Evolutionary conservation across 2,888 invertebrate genomes (phyloP).

Genomic region (Nasonovia ribisnigri): DNA sequence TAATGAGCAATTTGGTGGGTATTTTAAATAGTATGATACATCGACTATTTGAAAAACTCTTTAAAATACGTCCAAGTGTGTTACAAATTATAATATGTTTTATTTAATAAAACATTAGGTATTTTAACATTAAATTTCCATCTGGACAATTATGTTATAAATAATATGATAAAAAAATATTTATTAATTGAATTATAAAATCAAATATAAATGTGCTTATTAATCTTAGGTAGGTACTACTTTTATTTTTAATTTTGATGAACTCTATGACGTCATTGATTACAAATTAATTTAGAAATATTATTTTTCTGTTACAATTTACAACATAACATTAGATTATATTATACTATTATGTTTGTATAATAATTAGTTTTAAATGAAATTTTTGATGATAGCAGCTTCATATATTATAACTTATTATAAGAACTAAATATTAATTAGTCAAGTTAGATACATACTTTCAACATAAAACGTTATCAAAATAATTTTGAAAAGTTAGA

Average conservation of each 20-base stretch:
- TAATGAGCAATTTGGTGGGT: background rate
- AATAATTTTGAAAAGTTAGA: background rate
- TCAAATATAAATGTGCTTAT: background rate
- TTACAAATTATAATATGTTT: background rate
- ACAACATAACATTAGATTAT: background rate
- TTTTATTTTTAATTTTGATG: background rate
- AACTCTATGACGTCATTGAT: conserved; percentile 2
- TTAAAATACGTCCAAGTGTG: background rate
- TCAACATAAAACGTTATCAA: background rate
- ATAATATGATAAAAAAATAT: background rate
- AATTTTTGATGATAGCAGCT: background rate
- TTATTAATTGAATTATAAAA: background rate
- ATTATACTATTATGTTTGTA: background rate
- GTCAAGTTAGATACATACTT: background rate
- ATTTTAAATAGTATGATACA: background rate
- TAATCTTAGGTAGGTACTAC: background rate
- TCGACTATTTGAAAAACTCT: background rate
- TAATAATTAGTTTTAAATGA: background rate
- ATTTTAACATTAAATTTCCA: background rate
- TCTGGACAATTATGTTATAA: background rate
- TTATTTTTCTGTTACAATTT: background rate
- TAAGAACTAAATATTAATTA: background rate
- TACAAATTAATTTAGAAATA: background rate
- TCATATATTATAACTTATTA: background rate
- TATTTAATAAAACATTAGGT: background rate